phyloP scores from a whole-genome alignment of 2,888 invertebrate genomes.

The Dynastes maya region DNA sequence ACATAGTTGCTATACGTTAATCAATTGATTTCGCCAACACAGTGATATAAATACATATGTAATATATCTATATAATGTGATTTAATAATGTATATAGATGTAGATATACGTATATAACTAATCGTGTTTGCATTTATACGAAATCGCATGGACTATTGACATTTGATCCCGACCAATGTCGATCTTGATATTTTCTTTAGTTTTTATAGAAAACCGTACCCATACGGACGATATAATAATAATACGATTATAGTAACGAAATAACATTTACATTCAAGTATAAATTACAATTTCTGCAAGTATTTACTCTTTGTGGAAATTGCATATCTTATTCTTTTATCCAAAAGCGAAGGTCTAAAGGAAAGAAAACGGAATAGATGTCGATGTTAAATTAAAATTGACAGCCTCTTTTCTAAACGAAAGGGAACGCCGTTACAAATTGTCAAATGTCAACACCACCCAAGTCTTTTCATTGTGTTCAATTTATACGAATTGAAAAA shows the following conservation, averaged over 20 bases:
- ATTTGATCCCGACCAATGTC: conserved; percentile 20
- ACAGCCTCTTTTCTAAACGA: conserved; percentile 44
- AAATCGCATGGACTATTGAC: conserved; percentile 34
- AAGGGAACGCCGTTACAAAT: conserved; percentile 56
- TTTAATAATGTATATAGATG: too few species aligned
- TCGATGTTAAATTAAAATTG: conserved; percentile 49
- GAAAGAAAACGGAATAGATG: conserved; percentile 7
- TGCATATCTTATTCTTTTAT: too few species aligned
- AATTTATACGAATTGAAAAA: conserved; percentile 60
- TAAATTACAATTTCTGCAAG: too few species aligned
- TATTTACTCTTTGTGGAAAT: too few species aligned
- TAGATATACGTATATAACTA: neutral
- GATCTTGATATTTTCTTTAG: conserved; percentile 7
- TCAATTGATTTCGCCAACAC: neutral
- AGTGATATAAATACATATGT: too few species aligned
- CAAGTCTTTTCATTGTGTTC: conserved; percentile 55
- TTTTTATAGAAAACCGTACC: neutral
- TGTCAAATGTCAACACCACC: conserved; percentile 59
- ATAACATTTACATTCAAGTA: too few species aligned
- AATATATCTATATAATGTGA: too few species aligned
- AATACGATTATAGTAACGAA: neutral
- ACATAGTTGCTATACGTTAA: neutral
- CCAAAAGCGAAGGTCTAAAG: neutral
- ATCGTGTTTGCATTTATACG: conserved; percentile 4
- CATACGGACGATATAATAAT: neutral